Conservation (phyloP, 2,888 invertebrate genomes). For the Pheosia tremula region DNA sequence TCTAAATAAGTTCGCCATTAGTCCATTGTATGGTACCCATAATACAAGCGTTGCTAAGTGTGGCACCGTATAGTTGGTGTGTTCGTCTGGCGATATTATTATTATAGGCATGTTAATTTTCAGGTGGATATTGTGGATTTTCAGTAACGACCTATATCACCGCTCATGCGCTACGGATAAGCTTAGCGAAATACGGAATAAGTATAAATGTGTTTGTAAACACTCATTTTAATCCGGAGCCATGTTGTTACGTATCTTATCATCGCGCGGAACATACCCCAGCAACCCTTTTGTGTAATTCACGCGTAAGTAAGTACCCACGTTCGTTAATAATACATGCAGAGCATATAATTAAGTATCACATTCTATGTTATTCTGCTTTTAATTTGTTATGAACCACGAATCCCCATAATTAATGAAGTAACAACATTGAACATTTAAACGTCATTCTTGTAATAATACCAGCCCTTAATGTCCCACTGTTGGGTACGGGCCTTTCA, state of each 20-base stretch:
- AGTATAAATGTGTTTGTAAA: slow-evolving; percentile 23
- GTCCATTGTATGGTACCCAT: too few species aligned
- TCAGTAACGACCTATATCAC: slow-evolving; percentile 16
- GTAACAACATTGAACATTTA: too few species aligned
- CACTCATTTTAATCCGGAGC: slow-evolving; percentile 37
- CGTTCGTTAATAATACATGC: slow-evolving; percentile 22
- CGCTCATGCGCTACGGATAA: slow-evolving; percentile 19
- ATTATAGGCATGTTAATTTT: too few species aligned
- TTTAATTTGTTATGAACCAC: not conserved
- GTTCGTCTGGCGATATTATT: too few species aligned
- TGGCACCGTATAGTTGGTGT: too few species aligned
- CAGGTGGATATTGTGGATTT: too few species aligned
- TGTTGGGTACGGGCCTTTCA: too few species aligned
- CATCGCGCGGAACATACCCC: slow-evolving; percentile 29
- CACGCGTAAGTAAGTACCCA: slow-evolving; percentile 10
- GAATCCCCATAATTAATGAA: too few species aligned
- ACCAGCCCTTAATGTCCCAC: too few species aligned
- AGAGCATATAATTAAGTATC: slow-evolving; percentile 17
- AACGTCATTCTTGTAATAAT: too few species aligned
- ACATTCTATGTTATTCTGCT: slow-evolving; percentile 6
- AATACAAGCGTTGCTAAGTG: too few species aligned
- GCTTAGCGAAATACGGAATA: slow-evolving; percentile 18
- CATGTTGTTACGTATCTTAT: slow-evolving; percentile 21
- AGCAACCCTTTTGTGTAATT: slow-evolving; percentile 30
- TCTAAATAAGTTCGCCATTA: too few species aligned